Evolutionary conservation across 2,888 invertebrate species (phyloP).

Genomic region (Fragum fragum): DNA sequence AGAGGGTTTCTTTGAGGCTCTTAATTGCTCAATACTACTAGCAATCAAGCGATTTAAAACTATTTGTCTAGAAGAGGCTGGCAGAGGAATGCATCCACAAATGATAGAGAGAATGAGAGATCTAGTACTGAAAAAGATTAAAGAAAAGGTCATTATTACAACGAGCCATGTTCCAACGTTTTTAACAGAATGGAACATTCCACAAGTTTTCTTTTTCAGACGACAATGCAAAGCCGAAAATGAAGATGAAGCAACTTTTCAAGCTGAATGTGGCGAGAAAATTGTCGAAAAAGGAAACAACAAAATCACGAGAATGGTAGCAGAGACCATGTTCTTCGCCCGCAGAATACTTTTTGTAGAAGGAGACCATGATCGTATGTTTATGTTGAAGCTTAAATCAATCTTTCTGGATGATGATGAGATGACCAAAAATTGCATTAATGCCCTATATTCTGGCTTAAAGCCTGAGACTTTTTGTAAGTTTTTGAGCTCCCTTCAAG

Average conservation of each 20-base stretch:
- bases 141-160: conserved; percentile 18
- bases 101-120: conserved; percentile 52
- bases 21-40: conserved; percentile 47
- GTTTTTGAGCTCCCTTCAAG: conserved; percentile 14
- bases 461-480: too few relatives aligned
- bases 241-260: neutral
- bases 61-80: conserved; percentile 54
- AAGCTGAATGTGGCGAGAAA: neutral
- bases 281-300: conserved; percentile 1
- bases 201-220: conserved; percentile 14
- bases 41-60: conserved; percentile 39
- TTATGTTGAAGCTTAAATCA: conserved; percentile 3
- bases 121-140: conserved; percentile 17
- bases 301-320: conserved; percentile 2
- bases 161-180: conserved; percentile 28
- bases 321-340: conserved; percentile 22
- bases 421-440: neutral
- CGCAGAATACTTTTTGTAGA: conserved; percentile 25
- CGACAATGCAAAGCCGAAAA: neutral
- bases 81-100: conserved; percentile 65
- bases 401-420: conserved; percentile 10
- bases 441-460: neutral
- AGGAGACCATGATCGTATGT: conserved; percentile 13
- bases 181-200: conserved; percentile 24
- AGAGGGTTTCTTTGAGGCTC: conserved; percentile 59